Base-by-base conservation (phyloP, 2,113 vertebrate genomes). In the Arothron firmamentum region DNA sequence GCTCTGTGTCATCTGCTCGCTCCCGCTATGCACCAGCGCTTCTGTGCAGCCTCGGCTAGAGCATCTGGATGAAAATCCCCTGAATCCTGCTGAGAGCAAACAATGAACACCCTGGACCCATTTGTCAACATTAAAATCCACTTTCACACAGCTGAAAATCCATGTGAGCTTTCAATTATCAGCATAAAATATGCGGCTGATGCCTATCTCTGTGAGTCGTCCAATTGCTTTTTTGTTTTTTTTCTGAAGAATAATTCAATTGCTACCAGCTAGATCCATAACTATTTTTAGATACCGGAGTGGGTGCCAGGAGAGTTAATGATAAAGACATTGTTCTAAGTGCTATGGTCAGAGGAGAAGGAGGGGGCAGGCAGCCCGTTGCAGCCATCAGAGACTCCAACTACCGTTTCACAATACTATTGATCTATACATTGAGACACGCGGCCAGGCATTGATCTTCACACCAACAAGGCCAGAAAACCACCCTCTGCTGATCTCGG, bases 321-420 rank as follows among this genome's bases (percentile, higher is more conserved):
- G 63, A 82, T 83, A 65, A 80, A 75, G 25, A 48, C 69, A 83
- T 74, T 70, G 82, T 82, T 87, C 70, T 25, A 43, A 73, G 62
- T 2, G 25, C 56, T 57, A 23, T 28, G 76, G 68, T 73, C 81
- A 80, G 54, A 74, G 61, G 19, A 54, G 31, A 49, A n/a, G 54
- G 43, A 59, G 42, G 65, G 49, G 64, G 20, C 46, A 67, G 75
- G 65, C 54, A 43, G 77, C 77, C 78, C 45, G 59, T 77, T 74
- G 43, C 59, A 71, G 61, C 62, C 75, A 58, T 68, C 63, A 21
- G 48, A 57, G 74, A 81, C 65, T 23, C 53, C 1, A 66, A 78
- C 75, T 80, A 81, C 80, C 86, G 85, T 90, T 86, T 89, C 80
- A 81, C 83, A 86, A 87, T 72, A 59, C 69, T 82, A 88, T 86